Evolutionary conservation across 2,888 invertebrate genomes (phyloP).

Genomic region (Hoplodrina ambigua): DNA sequence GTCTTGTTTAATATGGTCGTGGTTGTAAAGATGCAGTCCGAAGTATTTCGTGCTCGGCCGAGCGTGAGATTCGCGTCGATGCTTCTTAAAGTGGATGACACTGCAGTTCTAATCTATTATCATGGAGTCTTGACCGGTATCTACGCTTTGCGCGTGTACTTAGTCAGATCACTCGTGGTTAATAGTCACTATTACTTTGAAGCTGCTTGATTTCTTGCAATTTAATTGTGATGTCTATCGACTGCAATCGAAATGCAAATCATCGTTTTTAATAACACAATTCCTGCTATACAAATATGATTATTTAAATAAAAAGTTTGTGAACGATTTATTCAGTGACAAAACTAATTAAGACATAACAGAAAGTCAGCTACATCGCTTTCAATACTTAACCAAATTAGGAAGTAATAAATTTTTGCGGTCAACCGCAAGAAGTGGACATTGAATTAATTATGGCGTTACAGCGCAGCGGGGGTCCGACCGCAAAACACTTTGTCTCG

Average conservation of each 20-base stretch:
- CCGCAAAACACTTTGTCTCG: constrained; percentile 69
- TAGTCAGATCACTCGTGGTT: constrained; percentile 32
- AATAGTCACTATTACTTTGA: constrained; percentile 38
- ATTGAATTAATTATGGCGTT: constrained; percentile 78
- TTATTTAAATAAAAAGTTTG: neutral
- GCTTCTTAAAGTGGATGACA: constrained; percentile 78
- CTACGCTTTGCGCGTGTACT: constrained; percentile 42
- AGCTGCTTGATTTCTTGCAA: constrained; percentile 19
- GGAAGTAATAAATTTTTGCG: constrained; percentile 73
- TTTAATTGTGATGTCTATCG: constrained; percentile 16
- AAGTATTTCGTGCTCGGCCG: constrained; percentile 65
- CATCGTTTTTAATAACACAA: constrained; percentile 31
- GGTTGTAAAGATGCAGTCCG: constrained; percentile 65
- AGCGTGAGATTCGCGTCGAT: constrained; percentile 67
- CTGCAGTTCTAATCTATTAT: constrained; percentile 74
- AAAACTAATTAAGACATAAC: constrained; percentile 64
- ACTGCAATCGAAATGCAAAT: constrained; percentile 28
- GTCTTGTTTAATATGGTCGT: constrained; percentile 69
- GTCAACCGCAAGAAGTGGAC: constrained; percentile 73
- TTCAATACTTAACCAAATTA: constrained; percentile 70
- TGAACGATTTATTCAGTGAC: constrained; percentile 7
- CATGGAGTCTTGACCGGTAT: constrained; percentile 72
- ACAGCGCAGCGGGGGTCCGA: constrained; percentile 68
- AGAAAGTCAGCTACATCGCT: constrained; percentile 46
- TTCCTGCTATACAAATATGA: constrained; percentile 9